A percentile compares a stretch with the other conserved stretches of the same genome.
Evolutionary conservation across 2,113 vertebrate genomes (phyloP).

Genomic region (Micronycteris hirsuta): DNA sequence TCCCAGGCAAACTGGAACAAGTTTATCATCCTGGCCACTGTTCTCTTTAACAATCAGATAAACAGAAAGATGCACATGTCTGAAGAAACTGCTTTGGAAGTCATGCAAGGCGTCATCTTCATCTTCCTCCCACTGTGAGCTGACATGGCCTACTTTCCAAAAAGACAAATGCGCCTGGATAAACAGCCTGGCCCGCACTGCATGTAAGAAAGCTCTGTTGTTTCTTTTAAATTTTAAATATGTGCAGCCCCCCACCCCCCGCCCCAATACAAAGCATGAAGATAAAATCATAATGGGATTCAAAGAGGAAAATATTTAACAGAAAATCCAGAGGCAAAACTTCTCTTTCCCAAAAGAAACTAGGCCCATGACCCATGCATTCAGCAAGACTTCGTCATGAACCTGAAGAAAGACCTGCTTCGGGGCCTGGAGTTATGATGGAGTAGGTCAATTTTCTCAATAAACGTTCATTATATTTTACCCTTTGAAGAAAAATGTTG

Average conservation of each 20-base stretch:
- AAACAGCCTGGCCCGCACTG: conserved; percentile 30
- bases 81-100: neutral
- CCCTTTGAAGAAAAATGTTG: conserved; percentile 74
- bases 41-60: neutral
- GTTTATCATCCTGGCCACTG: neutral
- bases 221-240: conserved; percentile 45
- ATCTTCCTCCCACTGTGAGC: neutral
- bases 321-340: conserved; percentile 18
- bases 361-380: neutral
- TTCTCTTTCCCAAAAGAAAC: neutral
- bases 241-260: neutral
- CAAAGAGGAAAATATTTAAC: conserved; percentile 25
- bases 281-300: conserved; percentile 26
- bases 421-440: conserved; percentile 53
- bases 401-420: conserved; percentile 28
- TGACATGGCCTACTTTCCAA: conserved; percentile 23
- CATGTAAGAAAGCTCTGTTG: neutral
- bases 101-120: neutral
- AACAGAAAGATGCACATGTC: neutral
- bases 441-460: conserved; percentile 65
- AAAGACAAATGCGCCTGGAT: neutral
- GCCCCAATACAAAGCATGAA: neutral
- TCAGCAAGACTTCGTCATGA: conserved; percentile 24
- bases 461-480: conserved; percentile 71
- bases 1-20: neutral